Conservation (phyloP, 2,113 vertebrate species). For the Coturnix japonica region DNA sequence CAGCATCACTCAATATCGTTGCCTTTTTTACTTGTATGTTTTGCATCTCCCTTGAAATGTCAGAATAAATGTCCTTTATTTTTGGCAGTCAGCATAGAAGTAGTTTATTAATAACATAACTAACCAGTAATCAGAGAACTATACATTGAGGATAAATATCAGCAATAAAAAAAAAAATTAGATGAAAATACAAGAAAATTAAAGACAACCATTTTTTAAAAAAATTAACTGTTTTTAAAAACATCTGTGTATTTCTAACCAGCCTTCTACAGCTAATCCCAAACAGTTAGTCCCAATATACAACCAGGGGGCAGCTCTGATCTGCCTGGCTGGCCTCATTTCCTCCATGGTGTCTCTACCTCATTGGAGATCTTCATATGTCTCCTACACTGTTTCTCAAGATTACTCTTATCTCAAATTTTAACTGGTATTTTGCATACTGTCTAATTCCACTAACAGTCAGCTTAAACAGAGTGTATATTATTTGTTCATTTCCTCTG, state of each 20-base stretch:
- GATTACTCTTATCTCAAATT: neutral
- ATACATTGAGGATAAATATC: neutral
- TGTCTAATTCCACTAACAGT: neutral
- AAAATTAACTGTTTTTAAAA: neutral
- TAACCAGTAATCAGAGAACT: neutral
- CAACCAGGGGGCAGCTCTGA: neutral
- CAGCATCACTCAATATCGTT: neutral
- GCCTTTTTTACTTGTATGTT: neutral
- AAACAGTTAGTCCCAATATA: neutral
- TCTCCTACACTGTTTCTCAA: neutral
- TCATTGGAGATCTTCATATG: rapidly evolving
- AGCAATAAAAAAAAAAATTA: neutral
- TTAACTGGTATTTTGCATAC: neutral
- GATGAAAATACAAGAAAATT: neutral
- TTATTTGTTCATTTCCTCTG: neutral
- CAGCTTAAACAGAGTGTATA: neutral
- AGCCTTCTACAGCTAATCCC: neutral
- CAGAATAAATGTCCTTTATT: neutral
- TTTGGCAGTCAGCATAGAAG: neutral
- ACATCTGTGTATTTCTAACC: neutral
- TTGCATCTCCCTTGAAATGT: neutral
- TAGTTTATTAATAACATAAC: neutral
- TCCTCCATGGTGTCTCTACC: rapidly evolving
- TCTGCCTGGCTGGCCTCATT: neutral
- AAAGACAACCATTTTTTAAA: neutral